Base-by-base conservation (phyloP, 2,888 invertebrate genomes). In the Cryptosula pallasiana region DNA sequence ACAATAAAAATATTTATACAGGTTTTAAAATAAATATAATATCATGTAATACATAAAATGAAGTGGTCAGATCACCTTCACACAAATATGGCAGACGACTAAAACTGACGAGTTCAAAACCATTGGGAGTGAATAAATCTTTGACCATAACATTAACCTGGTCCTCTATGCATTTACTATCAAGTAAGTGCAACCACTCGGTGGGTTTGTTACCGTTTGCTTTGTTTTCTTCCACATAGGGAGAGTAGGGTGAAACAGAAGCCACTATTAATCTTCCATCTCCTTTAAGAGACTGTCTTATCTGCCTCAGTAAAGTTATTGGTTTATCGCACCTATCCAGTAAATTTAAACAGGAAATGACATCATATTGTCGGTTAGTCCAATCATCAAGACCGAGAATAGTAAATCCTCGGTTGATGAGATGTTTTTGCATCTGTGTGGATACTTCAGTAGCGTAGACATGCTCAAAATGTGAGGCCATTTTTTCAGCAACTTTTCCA, bases 381-480 rank as follows among this genome's bases (percentile, higher is more conserved):
- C 91, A 92, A 1, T 87, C 86, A 55, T 91, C 90, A 0, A 90
- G 87, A 77, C 91, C 91, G 70, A 93, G 84, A 27, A 92, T 83
- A 63, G 92, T 92, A 85, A 90, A 95, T 75, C 92, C 92, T 75
- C 90, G 90, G 75, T 89, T 89, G 71, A 89, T 87, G 36, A 98
- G 88, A 35, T 92, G 87, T 80, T 90, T 90, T 76, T 91, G 88
- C 98, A 98, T 98, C 69, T 92, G 90, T 72, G 88, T 88, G 0
- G 96, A 96, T 76, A 95, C 91, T 86, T 98, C 98, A 0, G 97
- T 98, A 72, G 91, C 94, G 85, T 91, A 93, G 63, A 92, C 89
- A 72, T 88, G 86, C 2, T 87, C 83, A 86, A 91, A 94, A 75
- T 92, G 88, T 71, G 89, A 88, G 0, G 91, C 89, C 85, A 96